Evolutionary conservation across 2,113 vertebrate genomes (phyloP).

Genomic region (Clupea harengus): DNA sequence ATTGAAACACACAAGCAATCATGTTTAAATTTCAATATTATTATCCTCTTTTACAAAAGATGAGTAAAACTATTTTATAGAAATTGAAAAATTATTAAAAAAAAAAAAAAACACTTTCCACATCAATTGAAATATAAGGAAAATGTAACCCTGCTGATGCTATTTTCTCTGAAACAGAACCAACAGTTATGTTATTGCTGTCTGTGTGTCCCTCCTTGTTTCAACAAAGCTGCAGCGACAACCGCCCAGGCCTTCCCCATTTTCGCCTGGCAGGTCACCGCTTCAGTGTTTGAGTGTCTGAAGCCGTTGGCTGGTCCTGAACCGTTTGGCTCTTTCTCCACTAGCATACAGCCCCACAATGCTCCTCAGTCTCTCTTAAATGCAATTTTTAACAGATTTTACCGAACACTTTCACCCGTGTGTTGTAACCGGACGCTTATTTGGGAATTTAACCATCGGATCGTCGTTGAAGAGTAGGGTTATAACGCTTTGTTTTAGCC

Average conservation of each 20-base stretch:
- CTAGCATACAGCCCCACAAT: conserved; percentile 82
- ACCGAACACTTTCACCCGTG: conserved; percentile 48
- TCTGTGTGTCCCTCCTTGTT: conserved; percentile 49
- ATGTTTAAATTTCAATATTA: too few relatives aligned
- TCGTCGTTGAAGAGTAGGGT: conserved; percentile 55
- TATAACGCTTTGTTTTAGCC: conserved; percentile 66
- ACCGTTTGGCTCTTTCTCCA: conserved; percentile 93
- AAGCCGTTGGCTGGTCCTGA: conserved; percentile 89
- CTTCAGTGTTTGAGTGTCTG: conserved; percentile 83
- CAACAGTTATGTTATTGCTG: conserved; percentile 62
- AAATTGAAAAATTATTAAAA: too few relatives aligned
- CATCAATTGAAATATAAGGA: too few relatives aligned
- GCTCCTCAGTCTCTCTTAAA: conserved; percentile 80
- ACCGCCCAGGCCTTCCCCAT: conserved; percentile 76
- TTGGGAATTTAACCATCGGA: conserved; percentile 63
- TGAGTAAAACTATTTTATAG: too few relatives aligned
- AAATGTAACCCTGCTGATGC: not conserved
- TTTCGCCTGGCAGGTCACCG: conserved; percentile 86
- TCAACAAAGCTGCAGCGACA: conserved; percentile 70
- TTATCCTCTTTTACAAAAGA: too few relatives aligned
- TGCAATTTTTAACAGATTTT: conserved; percentile 61
- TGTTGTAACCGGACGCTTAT: conserved; percentile 58
- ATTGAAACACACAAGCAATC: too few relatives aligned
- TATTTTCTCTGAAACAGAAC: conserved; percentile 53
- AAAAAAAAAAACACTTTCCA: too few relatives aligned